Conservation (phyloP, 2,113 vertebrate species). For the Percina caprodes region DNA sequence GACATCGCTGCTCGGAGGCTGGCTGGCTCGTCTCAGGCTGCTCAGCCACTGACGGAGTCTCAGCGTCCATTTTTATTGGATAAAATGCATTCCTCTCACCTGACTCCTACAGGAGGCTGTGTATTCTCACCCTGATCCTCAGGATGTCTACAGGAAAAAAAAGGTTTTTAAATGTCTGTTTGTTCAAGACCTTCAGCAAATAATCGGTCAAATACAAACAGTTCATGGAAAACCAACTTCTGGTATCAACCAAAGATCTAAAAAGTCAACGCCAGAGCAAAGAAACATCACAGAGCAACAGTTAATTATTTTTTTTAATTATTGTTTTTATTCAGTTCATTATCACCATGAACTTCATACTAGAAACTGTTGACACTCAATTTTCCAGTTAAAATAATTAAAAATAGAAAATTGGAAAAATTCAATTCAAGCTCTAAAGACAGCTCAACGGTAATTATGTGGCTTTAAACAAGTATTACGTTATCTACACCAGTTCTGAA, state of each 20-base stretch:
- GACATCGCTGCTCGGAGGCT: conserved; percentile 86
- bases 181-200: not conserved
- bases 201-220: not conserved
- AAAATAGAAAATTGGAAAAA: no score
- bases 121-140: not conserved
- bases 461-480: not conserved
- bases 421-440: no score
- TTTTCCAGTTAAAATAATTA: no score
- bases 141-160: not conserved
- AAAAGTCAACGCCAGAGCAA: not conserved
- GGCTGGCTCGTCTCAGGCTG: conserved; percentile 91
- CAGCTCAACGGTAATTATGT: not conserved
- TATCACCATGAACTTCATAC: not conserved
- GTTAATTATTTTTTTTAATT: not conserved
- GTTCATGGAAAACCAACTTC: not conserved
- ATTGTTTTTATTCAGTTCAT: not conserved
- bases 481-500: not conserved
- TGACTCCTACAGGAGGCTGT: not conserved
- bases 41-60: conserved; percentile 89
- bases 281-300: not conserved
- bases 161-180: not conserved
- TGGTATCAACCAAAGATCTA: not conserved
- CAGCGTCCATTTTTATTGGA: not conserved
- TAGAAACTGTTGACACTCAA: not conserved
- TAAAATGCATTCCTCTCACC: not conserved